Evolutionary conservation across 2,888 invertebrate species (phyloP).

Genomic region (Sesia bembeciformis): DNA sequence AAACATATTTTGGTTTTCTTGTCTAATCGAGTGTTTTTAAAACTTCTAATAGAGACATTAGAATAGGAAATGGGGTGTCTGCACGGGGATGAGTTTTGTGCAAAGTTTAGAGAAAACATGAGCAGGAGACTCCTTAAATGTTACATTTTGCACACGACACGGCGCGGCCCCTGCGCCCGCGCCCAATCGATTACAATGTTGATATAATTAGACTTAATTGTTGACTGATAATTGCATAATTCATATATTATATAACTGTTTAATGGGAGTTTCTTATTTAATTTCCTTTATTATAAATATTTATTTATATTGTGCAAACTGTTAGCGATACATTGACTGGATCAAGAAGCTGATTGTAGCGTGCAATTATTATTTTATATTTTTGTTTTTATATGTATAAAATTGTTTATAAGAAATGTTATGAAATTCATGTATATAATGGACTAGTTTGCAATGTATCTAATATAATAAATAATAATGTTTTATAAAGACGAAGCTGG

Average conservation of each 20-base stretch:
- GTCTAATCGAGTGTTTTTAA: too few relatives aligned
- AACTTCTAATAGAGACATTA: too few relatives aligned
- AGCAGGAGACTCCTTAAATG: background rate
- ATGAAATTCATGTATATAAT: constrained; percentile 39
- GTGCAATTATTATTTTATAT: constrained; percentile 50
- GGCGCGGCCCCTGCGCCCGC: background rate
- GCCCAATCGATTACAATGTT: background rate
- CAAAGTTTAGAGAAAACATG: too few relatives aligned
- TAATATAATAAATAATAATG: constrained; percentile 26
- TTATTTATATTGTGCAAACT: too few relatives aligned
- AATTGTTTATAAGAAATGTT: constrained; percentile 33
- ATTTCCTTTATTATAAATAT: constrained; percentile 13
- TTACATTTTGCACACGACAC: background rate
- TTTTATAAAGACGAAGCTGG: constrained; percentile 36
- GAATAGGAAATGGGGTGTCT: too few relatives aligned
- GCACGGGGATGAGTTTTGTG: too few relatives aligned
- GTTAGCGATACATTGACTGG: constrained; percentile 43
- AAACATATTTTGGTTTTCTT: too few relatives aligned
- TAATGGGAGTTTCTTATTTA: constrained; percentile 11
- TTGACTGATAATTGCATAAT: constrained; percentile 64
- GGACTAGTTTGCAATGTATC: constrained; percentile 26
- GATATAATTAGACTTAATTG: constrained; percentile 17
- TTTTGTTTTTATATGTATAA: constrained; percentile 27
- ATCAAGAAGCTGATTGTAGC: constrained; percentile 65
- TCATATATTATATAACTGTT: constrained; percentile 21